Conservation (phyloP, 2,888 invertebrate genomes). For the Drosophila picticornis region DNA sequence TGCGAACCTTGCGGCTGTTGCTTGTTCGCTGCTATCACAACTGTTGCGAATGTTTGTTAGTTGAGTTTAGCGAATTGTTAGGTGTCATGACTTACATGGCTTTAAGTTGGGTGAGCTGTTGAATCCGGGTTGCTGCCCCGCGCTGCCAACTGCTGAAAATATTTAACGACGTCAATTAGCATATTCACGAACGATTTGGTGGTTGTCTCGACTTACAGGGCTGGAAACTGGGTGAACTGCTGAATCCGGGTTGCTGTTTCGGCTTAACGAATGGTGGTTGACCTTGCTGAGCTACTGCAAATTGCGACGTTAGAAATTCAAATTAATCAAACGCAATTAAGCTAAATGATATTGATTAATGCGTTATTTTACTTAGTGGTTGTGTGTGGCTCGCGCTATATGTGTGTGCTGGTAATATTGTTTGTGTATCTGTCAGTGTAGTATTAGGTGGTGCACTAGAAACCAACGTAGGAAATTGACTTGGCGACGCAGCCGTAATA, state of each 20-base stretch:
- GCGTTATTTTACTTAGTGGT: conserved; percentile 22
- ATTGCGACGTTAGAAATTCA: conserved; percentile 4
- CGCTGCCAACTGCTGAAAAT: not conserved
- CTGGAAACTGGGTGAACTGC: not conserved
- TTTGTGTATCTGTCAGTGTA: conserved; percentile 4
- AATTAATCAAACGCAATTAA: conserved; percentile 1
- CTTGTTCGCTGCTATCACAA: not conserved
- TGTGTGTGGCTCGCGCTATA: conserved; percentile 7
- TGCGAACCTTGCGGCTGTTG: not conserved
- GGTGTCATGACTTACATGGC: conserved; percentile 2
- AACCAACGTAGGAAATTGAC: not conserved
- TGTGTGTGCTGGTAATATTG: conserved; percentile 13
- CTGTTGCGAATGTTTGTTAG: not conserved
- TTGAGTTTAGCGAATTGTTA: not conserved
- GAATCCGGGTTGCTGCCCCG: conserved; percentile 1
- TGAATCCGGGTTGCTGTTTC: not conserved
- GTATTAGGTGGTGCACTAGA: not conserved
- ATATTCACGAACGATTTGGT: not conserved
- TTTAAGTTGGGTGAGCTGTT: not conserved
- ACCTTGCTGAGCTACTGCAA: conserved; percentile 10
- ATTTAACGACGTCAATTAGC: not conserved
- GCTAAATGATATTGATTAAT: conserved; percentile 4
- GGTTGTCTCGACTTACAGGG: conserved; percentile 5
- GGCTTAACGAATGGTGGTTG: conserved; percentile 11
- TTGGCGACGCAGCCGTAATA: not conserved